Conservation (phyloP, 2,113 vertebrate genomes). For the Petaurus breviceps region DNA sequence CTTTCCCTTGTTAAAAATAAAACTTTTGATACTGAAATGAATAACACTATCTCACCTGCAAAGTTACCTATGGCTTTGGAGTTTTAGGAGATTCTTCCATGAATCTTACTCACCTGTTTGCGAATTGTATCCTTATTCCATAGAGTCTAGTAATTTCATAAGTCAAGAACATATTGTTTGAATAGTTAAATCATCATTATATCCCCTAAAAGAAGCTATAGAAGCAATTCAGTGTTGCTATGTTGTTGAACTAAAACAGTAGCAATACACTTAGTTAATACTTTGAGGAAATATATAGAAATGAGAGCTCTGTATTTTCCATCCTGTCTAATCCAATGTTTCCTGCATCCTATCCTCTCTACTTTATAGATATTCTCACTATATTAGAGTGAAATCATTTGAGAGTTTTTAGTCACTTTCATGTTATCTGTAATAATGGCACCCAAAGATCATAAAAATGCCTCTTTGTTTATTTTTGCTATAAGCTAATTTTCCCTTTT, state of each 20-base stretch:
- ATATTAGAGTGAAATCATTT: not conserved
- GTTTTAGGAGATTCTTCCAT: not conserved
- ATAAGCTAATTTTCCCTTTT: not conserved
- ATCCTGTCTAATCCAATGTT: not conserved
- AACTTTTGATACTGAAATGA: not conserved
- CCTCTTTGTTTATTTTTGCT: not conserved
- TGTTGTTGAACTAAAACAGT: not conserved
- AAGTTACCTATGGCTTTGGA: not conserved
- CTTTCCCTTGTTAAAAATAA: not conserved
- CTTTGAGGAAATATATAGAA: not conserved
- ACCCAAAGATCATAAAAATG: slow-evolving; percentile 27
- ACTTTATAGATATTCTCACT: not conserved
- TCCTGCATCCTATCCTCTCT: not conserved
- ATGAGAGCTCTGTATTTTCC: not conserved
- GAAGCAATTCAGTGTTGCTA: not conserved
- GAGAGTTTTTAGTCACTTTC: slow-evolving; percentile 4
- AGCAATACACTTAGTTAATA: not conserved
- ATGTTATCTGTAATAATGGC: not conserved
- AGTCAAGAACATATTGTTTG: not conserved
- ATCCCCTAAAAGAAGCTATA: not conserved
- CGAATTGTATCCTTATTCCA: not conserved
- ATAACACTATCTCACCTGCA: not conserved
- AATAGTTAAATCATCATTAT: not conserved
- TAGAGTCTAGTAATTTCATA: not conserved
- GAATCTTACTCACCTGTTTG: not conserved